Conservation (phyloP, 1,140 invertebrate genomes). For the Araneus ventricosus region DNA sequence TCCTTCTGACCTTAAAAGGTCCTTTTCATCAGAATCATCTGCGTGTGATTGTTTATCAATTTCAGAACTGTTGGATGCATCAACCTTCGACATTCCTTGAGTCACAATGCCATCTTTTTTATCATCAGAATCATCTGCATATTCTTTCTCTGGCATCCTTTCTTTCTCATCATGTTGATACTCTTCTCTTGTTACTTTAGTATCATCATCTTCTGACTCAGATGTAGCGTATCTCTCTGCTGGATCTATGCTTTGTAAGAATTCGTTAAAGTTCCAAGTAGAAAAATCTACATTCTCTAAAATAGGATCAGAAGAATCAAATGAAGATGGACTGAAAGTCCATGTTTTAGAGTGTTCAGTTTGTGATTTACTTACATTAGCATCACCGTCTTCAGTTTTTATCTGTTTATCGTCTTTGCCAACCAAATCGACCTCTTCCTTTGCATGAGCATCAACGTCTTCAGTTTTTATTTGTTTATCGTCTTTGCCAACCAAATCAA, state of each 20-base stretch:
- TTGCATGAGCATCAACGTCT: too few species aligned
- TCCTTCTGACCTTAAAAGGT: background rate
- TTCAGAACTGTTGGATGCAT: too few species aligned
- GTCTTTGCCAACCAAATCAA: background rate
- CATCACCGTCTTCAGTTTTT: background rate
- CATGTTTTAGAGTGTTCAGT: background rate
- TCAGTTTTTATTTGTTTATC: background rate
- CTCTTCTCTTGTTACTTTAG: background rate
- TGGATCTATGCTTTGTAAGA: conserved; percentile 46
- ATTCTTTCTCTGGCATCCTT: background rate
- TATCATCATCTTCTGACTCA: conserved; percentile 12
- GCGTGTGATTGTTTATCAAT: too few species aligned
- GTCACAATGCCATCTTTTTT: background rate
- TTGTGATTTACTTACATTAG: background rate
- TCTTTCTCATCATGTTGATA: background rate
- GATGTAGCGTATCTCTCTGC: conserved; percentile 57
- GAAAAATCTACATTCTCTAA: conserved; percentile 32
- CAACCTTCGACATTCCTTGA: background rate
- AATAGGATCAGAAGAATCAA: background rate
- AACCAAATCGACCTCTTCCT: background rate
- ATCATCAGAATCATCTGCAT: background rate
- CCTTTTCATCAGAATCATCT: background rate
- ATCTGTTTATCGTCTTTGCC: background rate
- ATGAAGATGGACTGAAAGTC: background rate
- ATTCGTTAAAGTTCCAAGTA: background rate